phyloP scores from a whole-genome alignment of 2,797 vertebrate species.

The Lithobates sylvaticus region DNA sequence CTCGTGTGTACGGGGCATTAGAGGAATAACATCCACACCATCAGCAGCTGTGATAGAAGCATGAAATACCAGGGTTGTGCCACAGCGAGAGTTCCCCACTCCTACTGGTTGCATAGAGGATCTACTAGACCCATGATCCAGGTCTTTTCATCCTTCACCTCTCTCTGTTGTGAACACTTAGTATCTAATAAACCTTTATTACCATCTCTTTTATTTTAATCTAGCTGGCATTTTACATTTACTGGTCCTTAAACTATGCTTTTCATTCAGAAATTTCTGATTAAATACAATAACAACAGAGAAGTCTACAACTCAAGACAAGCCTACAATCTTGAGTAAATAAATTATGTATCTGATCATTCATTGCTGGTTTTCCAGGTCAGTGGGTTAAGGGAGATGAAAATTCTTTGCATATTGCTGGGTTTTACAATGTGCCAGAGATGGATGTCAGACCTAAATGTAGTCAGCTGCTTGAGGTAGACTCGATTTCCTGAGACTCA shows the following conservation, averaged over 20 bases:
- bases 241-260: neutral
- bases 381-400: constrained; percentile 59
- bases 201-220: no score
- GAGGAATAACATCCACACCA: no score
- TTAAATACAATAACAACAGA: constrained; percentile 35
- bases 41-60: no score
- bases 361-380: constrained; percentile 31
- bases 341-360: constrained; percentile 53
- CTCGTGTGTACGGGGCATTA: no score
- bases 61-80: no score
- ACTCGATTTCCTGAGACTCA: neutral
- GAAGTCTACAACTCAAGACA: constrained; percentile 40
- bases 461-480: constrained; percentile 58
- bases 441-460: constrained; percentile 53
- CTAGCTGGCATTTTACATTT: neutral
- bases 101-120: no score
- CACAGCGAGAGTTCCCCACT: no score
- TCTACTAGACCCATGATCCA: no score
- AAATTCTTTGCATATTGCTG: constrained; percentile 64
- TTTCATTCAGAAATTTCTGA: constrained; percentile 19
- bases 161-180: no score
- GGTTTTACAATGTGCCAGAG: constrained; percentile 47
- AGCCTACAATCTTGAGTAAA: constrained; percentile 47
- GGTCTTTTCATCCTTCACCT: no score
- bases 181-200: no score